These are phyloP conservation scores for Crax fasciolata DNA, from an alignment of 2,797 vertebrate species.

Conservation along the genomic window DNA sequence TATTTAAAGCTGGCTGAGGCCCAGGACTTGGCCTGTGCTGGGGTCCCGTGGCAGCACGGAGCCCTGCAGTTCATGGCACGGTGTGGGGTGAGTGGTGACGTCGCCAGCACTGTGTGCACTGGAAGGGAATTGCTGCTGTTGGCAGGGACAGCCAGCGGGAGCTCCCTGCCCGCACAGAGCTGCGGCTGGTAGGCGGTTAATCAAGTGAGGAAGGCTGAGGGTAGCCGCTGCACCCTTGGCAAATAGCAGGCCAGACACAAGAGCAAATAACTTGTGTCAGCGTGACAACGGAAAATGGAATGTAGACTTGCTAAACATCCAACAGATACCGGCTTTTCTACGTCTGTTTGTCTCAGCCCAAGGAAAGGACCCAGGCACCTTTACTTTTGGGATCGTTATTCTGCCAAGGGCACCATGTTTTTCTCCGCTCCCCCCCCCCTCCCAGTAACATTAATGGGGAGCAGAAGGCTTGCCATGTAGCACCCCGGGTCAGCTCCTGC, in stretches of 20 bases:
- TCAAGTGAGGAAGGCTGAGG: background rate
- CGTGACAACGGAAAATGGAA: constrained; percentile 43
- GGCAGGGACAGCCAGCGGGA: background rate
- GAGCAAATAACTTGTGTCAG: constrained; percentile 59
- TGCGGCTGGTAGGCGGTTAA: constrained; percentile 32
- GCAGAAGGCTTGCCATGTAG: background rate
- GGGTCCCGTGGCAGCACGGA: background rate
- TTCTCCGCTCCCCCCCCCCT: accelerated
- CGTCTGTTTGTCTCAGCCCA: background rate
- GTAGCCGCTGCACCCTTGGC: constrained; percentile 19
- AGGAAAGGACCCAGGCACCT: background rate
- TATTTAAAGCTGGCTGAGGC: background rate
- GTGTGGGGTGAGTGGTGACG: background rate
- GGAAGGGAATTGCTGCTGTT: background rate
- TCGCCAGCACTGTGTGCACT: background rate
- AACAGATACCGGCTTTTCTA: background rate
- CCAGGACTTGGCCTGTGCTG: background rate
- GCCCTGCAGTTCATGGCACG: background rate
- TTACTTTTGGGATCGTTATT: background rate
- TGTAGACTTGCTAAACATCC: constrained; percentile 47
- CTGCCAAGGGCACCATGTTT: background rate
- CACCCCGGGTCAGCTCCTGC: background rate
- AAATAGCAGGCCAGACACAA: constrained; percentile 53
- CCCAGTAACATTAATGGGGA: background rate
- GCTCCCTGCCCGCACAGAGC: background rate